Percentiles rank a stretch among this genome's conserved stretches.
phyloP scores from a whole-genome alignment of 2,113 vertebrate species.

The Nothobranchius kuhntae region DNA sequence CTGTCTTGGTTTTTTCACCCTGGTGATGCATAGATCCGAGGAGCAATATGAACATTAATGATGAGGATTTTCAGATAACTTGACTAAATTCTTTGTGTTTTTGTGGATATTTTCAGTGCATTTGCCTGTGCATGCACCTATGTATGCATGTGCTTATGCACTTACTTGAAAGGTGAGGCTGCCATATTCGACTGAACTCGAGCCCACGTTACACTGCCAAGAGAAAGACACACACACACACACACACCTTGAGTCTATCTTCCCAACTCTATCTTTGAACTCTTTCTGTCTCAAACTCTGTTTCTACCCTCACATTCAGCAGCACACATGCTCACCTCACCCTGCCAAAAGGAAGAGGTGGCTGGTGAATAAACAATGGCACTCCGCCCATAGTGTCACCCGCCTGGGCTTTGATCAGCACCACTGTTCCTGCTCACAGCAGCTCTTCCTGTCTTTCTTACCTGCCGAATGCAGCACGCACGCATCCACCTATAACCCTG shows the following conservation, averaged over 20 bases:
- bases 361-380: slow-evolving; percentile 80
- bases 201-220: slow-evolving; percentile 73
- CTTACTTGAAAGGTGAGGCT: slow-evolving; percentile 63
- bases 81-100: slow-evolving; percentile 18
- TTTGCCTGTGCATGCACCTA: slow-evolving; percentile 1
- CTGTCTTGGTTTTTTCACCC: slow-evolving; percentile 28
- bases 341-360: slow-evolving; percentile 78
- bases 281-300: slow-evolving; percentile 68
- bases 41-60: slow-evolving; percentile 24
- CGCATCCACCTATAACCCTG: slow-evolving; percentile 34
- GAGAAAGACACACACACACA: slow-evolving; percentile 43
- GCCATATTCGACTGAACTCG: slow-evolving; percentile 73
- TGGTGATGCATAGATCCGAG: slow-evolving; percentile 10
- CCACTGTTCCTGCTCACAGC: slow-evolving; percentile 72
- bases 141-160: slow-evolving; percentile 31
- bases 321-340: slow-evolving; percentile 69
- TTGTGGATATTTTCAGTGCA: slow-evolving; percentile 23
- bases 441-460: slow-evolving; percentile 69
- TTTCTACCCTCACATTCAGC: slow-evolving; percentile 52
- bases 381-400: slow-evolving; percentile 78
- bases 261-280: slow-evolving; percentile 66
- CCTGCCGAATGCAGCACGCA: slow-evolving; percentile 41
- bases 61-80: slow-evolving; percentile 37
- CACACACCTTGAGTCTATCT: slow-evolving; percentile 21
- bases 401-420: slow-evolving; percentile 77